A percentile compares a stretch with the other conserved stretches of the same genome.
phyloP scores from a whole-genome alignment of 2,888 invertebrate genomes.

The Rhagium mordax region DNA sequence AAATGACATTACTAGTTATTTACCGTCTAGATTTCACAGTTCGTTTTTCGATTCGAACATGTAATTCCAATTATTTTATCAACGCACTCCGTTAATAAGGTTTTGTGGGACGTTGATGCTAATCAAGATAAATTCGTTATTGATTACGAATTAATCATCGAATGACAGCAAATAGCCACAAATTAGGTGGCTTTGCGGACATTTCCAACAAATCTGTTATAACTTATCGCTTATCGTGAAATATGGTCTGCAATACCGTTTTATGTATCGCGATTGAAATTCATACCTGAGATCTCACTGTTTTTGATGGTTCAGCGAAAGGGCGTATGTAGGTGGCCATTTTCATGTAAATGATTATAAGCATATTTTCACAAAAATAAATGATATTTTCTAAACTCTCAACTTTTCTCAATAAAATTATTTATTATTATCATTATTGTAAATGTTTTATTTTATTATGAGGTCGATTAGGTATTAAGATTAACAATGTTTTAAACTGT shows the following conservation, averaged over 20 bases:
- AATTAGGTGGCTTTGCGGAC: conserved; percentile 19
- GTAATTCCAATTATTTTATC: too few species aligned
- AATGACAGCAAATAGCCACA: conserved; percentile 28
- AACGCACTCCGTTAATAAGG: conserved; percentile 1
- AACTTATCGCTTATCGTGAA: conserved; percentile 7
- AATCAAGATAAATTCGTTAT: conserved; percentile 34
- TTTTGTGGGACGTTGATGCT: conserved; percentile 22
- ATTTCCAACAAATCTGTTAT: neutral
- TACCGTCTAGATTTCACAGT: too few species aligned
- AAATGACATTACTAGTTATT: too few species aligned
- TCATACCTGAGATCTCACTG: neutral
- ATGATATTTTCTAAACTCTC: too few species aligned
- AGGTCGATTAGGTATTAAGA: too few species aligned
- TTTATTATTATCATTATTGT: too few species aligned
- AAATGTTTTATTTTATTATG: too few species aligned
- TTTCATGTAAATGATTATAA: too few species aligned
- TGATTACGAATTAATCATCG: conserved; percentile 33
- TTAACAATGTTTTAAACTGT: too few species aligned
- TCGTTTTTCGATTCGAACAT: too few species aligned
- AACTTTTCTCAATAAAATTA: too few species aligned
- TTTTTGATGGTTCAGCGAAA: neutral
- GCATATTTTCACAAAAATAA: too few species aligned
- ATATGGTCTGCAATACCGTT: neutral
- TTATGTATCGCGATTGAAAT: neutral
- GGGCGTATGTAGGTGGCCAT: neutral